Evolutionary conservation across 2,113 vertebrate genomes (phyloP).

Genomic region (Ptychochromis oligacanthus): DNA sequence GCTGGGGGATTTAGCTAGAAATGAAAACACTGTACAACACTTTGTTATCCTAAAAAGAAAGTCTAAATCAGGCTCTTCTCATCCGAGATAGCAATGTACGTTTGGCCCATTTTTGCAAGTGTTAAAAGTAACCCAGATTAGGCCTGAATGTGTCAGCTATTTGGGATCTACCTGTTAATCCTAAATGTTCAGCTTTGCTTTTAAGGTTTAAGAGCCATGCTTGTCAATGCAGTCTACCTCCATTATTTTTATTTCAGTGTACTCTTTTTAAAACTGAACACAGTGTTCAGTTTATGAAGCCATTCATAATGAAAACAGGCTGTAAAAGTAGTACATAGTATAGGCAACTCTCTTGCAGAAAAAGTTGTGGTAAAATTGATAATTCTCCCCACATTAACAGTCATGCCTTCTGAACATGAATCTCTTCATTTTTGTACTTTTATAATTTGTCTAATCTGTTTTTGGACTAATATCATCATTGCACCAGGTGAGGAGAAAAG

Average conservation of each 20-base stretch:
- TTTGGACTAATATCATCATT: conserved; percentile 61
- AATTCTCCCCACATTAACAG: background rate
- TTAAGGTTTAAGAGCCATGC: background rate
- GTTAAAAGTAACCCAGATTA: background rate
- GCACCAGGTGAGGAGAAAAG: conserved; percentile 79
- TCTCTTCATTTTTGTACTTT: background rate
- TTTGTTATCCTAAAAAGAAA: background rate
- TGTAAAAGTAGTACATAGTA: background rate
- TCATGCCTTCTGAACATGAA: background rate
- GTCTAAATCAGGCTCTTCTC: background rate
- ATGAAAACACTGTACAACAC: background rate
- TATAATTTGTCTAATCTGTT: conserved; percentile 8
- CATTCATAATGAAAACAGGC: background rate
- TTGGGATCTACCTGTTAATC: background rate
- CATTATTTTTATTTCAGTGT: background rate
- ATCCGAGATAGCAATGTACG: background rate
- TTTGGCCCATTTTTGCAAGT: background rate
- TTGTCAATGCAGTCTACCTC: background rate
- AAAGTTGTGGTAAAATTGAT: background rate
- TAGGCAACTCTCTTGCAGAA: background rate
- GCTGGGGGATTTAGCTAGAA: background rate
- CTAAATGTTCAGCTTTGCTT: background rate
- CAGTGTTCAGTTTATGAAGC: background rate
- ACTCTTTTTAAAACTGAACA: background rate
- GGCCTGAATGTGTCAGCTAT: background rate